phyloP scores from a whole-genome alignment of 2,888 invertebrate genomes.

The Melipona beecheii region DNA sequence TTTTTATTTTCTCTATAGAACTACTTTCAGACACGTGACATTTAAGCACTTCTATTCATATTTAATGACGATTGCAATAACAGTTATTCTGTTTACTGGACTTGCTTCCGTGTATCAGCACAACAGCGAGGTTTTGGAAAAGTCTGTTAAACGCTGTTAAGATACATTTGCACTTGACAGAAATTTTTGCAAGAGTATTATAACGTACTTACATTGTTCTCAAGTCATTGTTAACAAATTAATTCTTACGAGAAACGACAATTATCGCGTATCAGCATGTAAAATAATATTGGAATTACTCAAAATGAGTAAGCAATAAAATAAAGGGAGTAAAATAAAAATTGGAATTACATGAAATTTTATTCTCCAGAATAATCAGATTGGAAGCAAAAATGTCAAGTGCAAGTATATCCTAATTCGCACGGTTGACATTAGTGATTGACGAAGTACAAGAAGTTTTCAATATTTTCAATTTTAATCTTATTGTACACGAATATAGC shows the following conservation, averaged over 20 bases:
- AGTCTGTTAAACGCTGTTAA: neutral
- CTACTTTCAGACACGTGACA: constrained; percentile 24
- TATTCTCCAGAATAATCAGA: neutral
- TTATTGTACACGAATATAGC: constrained; percentile 30
- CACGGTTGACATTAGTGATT: constrained; percentile 17
- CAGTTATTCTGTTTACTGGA: constrained; percentile 10
- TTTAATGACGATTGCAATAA: constrained; percentile 6
- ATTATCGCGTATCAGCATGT: neutral
- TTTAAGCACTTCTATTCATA: constrained; percentile 32
- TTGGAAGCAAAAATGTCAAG: neutral
- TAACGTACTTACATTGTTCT: no score
- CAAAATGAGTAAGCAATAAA: no score
- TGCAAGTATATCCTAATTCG: constrained; percentile 29
- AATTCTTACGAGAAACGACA: neutral
- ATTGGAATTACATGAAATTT: neutral
- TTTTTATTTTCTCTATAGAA: constrained; percentile 11
- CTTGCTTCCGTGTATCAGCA: neutral
- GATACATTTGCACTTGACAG: constrained; percentile 13
- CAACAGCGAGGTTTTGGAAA: constrained; percentile 20
- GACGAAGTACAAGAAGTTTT: constrained; percentile 20
- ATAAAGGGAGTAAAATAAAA: neutral
- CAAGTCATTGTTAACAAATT: neutral
- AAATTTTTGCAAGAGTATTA: neutral
- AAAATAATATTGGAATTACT: neutral
- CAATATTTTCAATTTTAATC: constrained; percentile 34